phyloP scores from a whole-genome alignment of 1,140 invertebrate genomes.

The Myzus persicae region DNA sequence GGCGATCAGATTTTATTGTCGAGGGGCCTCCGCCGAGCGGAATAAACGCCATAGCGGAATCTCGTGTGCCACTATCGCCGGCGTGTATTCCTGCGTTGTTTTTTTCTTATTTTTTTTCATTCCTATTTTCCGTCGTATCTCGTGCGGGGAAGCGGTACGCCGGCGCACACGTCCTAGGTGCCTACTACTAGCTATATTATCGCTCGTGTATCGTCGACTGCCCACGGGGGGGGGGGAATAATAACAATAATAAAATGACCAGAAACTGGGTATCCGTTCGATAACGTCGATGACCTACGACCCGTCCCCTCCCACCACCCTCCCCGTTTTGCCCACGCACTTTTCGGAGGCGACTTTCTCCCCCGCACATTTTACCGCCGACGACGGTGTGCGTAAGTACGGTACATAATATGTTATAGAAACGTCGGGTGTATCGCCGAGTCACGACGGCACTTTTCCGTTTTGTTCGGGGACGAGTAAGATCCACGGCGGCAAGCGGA shows the following conservation, averaged over 20 bases:
- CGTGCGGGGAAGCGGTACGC: too few species aligned
- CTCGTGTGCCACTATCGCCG: not conserved
- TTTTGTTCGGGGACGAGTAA: not conserved
- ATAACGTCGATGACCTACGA: not conserved
- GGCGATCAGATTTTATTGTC: constrained; percentile 52
- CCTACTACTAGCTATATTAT: too few species aligned
- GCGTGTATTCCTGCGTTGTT: not conserved
- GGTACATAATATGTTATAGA: not conserved
- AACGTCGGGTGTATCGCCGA: not conserved
- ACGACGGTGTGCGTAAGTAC: not conserved
- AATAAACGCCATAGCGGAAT: not conserved
- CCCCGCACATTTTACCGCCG: not conserved
- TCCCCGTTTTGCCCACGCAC: not conserved
- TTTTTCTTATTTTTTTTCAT: not conserved
- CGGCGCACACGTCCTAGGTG: too few species aligned
- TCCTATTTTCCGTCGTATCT: not conserved
- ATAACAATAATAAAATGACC: not conserved
- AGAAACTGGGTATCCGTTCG: not conserved
- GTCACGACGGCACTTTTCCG: not conserved
- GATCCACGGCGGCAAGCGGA: not conserved
- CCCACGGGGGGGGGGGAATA: not conserved
- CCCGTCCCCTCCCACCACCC: too few species aligned
- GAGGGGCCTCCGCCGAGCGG: constrained; percentile 9
- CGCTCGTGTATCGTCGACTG: too few species aligned
- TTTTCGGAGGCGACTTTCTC: not conserved